Base-by-base conservation (phyloP, 2,797 vertebrate genomes). In the Limosa lapponica region DNA sequence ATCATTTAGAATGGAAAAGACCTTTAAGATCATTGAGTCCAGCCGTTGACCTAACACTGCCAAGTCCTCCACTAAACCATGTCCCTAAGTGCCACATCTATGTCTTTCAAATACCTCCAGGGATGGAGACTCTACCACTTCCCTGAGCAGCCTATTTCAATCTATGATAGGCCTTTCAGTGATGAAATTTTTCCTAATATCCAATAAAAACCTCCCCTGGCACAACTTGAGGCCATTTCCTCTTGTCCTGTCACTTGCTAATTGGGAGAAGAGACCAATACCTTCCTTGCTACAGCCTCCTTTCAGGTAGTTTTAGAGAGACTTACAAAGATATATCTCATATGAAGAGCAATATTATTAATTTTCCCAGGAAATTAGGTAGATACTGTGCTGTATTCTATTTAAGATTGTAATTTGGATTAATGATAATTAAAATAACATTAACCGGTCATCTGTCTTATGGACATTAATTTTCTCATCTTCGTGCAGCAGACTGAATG, bases 281-380 rank as follows among this genome's bases (percentile, higher is more conserved):
- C 3, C 12, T 27, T 20, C 30, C 20, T 64, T 64, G 39, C 28
- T 64, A 43, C 19, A 64, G 22, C 61, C 28, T 64, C 19, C 28
- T 64, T 64, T 43, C 28, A 32, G 13, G 10, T 30, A 32, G 19
- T 43, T 43, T 16, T 32, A 43, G 37, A 30, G 28, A 43, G 3
- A 49, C 6, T 46, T 75, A 24, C 8, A 37, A 25, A 46, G 6
- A 34, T 15, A 11, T 8, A 27, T 37, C 19, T 57, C 18, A 37
- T 37, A n/a, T 0, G 0, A 16, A 28, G 3, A 78, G 3, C 1
- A 71, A 30, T 48, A 34, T 54, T n/a, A 23, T 7, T 71, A 2
- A 3, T 81, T 85, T 82, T 78, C 67, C 30, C 64, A 34, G 28
- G 16, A 83, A 82, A 64, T 12, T 1, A 10, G 25, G 10, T 20